These are phyloP conservation scores for Chironomus riparius DNA, from an alignment of 2,888 invertebrate genomes.

Conservation along the genomic window DNA sequence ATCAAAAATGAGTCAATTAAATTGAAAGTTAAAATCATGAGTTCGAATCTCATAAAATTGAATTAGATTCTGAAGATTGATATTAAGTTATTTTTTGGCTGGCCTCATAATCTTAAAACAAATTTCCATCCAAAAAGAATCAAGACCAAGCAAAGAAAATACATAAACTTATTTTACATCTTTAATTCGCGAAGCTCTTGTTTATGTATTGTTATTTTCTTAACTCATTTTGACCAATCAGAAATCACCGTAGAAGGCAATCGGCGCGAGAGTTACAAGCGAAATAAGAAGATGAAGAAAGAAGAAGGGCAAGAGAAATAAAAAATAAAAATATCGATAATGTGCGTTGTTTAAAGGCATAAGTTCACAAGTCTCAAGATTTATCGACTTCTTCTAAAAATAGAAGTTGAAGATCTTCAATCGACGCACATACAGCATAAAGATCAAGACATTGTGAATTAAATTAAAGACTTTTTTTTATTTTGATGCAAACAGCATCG, in stretches of 20 bases:
- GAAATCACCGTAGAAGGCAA: constrained; percentile 9
- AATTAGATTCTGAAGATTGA: too few relatives aligned
- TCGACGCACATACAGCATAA: not conserved
- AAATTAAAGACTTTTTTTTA: not conserved
- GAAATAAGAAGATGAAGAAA: not conserved
- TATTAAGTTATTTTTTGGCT: too few relatives aligned
- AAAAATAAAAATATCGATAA: not conserved
- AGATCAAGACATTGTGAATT: not conserved
- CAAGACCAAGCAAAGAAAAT: not conserved
- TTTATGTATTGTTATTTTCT: not conserved
- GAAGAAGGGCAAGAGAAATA: not conserved
- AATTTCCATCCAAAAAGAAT: not conserved
- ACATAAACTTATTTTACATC: not conserved
- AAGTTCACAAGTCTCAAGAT: not conserved
- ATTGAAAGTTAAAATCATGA: not conserved
- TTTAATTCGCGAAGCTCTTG: too few relatives aligned
- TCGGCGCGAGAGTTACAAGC: not conserved
- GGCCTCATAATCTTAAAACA: not conserved
- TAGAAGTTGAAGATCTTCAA: not conserved
- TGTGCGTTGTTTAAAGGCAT: not conserved
- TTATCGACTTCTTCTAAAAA: not conserved
- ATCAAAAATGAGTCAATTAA: not conserved
- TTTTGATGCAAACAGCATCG: not conserved
- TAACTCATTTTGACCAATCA: constrained; percentile 12
- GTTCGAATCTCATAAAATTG: not conserved